These are phyloP conservation scores for Cryptocephalus moraei DNA, from an alignment of 2,888 invertebrate genomes.

Conservation along the genomic window DNA sequence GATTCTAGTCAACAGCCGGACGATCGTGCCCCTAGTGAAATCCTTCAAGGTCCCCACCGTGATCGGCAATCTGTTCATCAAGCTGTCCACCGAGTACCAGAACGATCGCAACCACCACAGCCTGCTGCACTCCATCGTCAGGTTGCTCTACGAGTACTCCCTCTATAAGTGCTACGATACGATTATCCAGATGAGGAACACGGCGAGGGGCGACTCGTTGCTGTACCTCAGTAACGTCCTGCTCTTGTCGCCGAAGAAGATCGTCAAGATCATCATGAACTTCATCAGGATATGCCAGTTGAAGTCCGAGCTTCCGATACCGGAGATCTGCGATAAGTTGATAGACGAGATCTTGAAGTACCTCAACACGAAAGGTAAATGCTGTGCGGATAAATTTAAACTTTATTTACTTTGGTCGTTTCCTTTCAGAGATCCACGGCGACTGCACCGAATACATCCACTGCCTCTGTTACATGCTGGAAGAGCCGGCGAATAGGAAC, in stretches of 20 bases:
- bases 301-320: constrained; percentile 31
- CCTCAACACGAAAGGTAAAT: constrained; percentile 17
- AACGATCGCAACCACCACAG: constrained; percentile 23
- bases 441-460: constrained; percentile 27
- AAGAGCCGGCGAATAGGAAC: constrained; percentile 27
- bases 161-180: constrained; percentile 25
- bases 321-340: constrained; percentile 27
- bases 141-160: constrained; percentile 29
- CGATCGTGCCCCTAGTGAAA: constrained; percentile 22
- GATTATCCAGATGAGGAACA: constrained; percentile 26
- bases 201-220: constrained; percentile 29
- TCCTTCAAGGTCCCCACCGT: constrained; percentile 24
- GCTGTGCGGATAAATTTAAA: not conserved
- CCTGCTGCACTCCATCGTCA: constrained; percentile 27
- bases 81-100: constrained; percentile 28
- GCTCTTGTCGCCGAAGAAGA: constrained; percentile 24
- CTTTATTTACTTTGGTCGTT: not conserved
- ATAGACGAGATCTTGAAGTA: constrained; percentile 23
- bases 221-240: constrained; percentile 27
- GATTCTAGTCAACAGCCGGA: constrained; percentile 24
- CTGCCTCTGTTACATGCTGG: constrained; percentile 29
- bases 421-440: not conserved
- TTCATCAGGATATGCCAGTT: constrained; percentile 24
- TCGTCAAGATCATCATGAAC: constrained; percentile 34
- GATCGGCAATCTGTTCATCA: constrained; percentile 29